Percentiles rank a stretch among this genome's conserved stretches.
Conservation (phyloP, 2,888 invertebrate genomes). For the Sipha maydis region DNA sequence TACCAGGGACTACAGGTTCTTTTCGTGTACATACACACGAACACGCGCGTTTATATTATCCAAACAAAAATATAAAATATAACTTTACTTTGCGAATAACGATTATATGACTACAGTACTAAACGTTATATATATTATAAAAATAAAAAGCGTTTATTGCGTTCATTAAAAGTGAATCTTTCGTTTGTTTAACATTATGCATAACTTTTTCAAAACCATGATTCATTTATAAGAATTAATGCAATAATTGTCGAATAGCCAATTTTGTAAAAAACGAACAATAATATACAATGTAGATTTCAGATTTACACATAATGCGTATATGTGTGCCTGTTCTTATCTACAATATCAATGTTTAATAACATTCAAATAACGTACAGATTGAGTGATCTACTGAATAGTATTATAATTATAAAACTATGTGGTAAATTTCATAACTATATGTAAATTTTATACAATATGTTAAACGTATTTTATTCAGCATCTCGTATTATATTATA, state of each 20-base stretch:
- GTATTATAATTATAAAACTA: neutral
- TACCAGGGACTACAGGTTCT: conserved; percentile 55
- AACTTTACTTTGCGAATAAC: conserved; percentile 2
- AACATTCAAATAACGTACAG: neutral
- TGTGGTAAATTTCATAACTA: neutral
- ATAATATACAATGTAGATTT: neutral
- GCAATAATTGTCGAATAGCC: neutral
- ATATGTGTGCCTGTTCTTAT: neutral
- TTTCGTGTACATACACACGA: conserved; percentile 19
- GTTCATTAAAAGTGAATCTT: neutral
- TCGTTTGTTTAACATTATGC: neutral
- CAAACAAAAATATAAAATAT: conserved; percentile 35
- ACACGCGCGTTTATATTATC: conserved; percentile 33
- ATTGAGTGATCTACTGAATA: neutral
- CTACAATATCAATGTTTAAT: neutral
- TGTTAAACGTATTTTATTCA: neutral
- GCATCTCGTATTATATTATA: neutral
- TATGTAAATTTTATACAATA: neutral
- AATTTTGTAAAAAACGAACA: neutral
- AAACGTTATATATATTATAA: neutral
- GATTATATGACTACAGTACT: neutral
- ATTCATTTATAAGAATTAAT: neutral
- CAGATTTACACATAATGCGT: neutral
- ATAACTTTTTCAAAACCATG: neutral
- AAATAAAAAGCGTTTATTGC: neutral